Percentiles rank a stretch among this genome's conserved stretches.
Conservation (phyloP, 2,113 vertebrate species). For the Pelodiscus sinensis region DNA sequence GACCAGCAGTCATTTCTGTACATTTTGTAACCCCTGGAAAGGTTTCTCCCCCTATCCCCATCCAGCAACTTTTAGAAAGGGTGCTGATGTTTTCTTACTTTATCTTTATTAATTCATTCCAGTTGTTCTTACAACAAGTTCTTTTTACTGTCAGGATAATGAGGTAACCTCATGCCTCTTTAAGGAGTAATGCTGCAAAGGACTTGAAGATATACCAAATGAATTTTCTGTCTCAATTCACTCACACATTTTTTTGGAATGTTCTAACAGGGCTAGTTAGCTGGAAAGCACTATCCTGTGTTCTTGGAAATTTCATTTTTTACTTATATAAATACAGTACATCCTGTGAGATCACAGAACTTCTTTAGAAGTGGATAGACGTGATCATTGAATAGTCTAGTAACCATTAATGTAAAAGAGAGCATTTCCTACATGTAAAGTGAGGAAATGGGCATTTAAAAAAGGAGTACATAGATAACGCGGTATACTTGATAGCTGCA, state of each 20-base stretch:
- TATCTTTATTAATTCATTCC: not conserved
- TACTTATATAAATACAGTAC: not conserved
- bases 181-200: not conserved
- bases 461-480: no score
- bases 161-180: not conserved
- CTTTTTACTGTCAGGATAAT: not conserved
- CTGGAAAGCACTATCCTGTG: not conserved
- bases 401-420: not conserved
- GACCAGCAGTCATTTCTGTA: not conserved
- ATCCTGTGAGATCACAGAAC: not conserved
- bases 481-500: not conserved
- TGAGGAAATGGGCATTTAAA: no score
- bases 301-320: not conserved
- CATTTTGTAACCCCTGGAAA: not conserved
- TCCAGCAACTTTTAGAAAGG: not conserved
- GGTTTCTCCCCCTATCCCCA: not conserved
- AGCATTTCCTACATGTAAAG: not conserved
- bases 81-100: not conserved
- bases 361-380: not conserved
- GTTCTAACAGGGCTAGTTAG: not conserved
- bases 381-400: not conserved
- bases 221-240: not conserved
- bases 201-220: not conserved
- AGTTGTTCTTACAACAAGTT: not conserved
- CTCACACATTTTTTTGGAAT: not conserved